Percentiles rank a stretch among this genome's conserved stretches.
Evolutionary conservation across 2,113 vertebrate species (phyloP).

Genomic region (Hemiscyllium ocellatum): DNA sequence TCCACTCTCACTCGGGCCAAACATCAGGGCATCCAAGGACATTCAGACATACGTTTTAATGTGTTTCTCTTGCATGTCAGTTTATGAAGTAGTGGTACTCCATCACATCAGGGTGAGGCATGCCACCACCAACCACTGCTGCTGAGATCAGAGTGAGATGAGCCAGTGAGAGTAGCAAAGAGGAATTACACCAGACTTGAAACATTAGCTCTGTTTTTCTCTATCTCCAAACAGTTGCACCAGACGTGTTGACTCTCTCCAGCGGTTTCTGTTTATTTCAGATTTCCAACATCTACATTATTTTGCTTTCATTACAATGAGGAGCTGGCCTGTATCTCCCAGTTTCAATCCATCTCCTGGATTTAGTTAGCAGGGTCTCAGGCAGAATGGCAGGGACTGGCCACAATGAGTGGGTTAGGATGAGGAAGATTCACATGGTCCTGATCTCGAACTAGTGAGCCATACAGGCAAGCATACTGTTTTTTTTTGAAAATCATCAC

Average conservation of each 20-base stretch:
- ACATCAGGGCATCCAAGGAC: not conserved
- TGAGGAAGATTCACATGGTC: not conserved
- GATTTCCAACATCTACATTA: too few species aligned
- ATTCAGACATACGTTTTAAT: not conserved
- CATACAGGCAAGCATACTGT: not conserved
- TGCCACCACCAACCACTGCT: not conserved
- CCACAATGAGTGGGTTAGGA: not conserved
- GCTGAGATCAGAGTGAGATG: not conserved
- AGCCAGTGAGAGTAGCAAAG: not conserved
- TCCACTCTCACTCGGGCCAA: not conserved
- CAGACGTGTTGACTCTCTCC: too few species aligned
- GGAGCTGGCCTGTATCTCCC: not conserved
- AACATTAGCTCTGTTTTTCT: too few species aligned
- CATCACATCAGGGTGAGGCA: not conserved
- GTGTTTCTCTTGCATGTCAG: not conserved
- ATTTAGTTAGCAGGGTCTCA: not conserved
- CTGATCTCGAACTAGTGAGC: not conserved
- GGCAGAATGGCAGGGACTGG: not conserved
- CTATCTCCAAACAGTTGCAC: too few species aligned
- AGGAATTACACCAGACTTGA: too few species aligned
- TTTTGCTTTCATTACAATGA: too few species aligned
- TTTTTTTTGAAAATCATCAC: not conserved
- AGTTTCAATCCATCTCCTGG: not conserved
- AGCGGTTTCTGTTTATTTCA: too few species aligned
- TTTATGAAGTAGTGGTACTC: not conserved